A percentile compares a stretch with the other conserved stretches of the same genome.
These are phyloP conservation scores for Gonocerus acuteangulatus DNA, from an alignment of 2,888 invertebrate genomes.

Conservation along the genomic window DNA sequence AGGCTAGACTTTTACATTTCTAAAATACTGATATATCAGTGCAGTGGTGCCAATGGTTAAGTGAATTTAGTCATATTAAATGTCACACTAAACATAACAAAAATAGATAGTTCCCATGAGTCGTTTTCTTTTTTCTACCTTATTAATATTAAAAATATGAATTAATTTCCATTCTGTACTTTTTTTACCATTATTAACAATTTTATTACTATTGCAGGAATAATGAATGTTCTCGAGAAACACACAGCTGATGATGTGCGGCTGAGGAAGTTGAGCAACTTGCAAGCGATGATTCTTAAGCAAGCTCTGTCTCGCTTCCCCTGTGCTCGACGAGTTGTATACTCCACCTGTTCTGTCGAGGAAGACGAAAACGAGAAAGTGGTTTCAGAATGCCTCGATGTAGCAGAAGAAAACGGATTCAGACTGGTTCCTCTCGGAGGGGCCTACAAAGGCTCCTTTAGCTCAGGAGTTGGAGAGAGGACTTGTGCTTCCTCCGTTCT, in stretches of 20 bases:
- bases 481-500: constrained; percentile 64
- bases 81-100: no score
- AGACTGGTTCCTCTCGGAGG: constrained; percentile 35
- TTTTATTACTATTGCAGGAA: no score
- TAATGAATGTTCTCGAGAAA: constrained; percentile 46
- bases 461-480: constrained; percentile 54
- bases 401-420: constrained; percentile 39
- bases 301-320: constrained; percentile 82
- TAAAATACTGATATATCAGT: no score
- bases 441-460: constrained; percentile 33
- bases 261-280: constrained; percentile 59
- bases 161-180: no score
- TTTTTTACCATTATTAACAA: no score
- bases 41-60: no score
- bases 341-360: constrained; percentile 91
- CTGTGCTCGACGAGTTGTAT: constrained; percentile 74
- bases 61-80: no score
- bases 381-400: constrained; percentile 59
- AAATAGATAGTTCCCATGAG: no score
- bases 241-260: constrained; percentile 46
- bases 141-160: no score
- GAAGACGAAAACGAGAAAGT: constrained; percentile 91
- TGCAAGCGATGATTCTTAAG: constrained; percentile 75
- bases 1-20: no score
- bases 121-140: no score